Evolutionary conservation across 2,797 vertebrate species (phyloP).

Genomic region (Botia almorhae): DNA sequence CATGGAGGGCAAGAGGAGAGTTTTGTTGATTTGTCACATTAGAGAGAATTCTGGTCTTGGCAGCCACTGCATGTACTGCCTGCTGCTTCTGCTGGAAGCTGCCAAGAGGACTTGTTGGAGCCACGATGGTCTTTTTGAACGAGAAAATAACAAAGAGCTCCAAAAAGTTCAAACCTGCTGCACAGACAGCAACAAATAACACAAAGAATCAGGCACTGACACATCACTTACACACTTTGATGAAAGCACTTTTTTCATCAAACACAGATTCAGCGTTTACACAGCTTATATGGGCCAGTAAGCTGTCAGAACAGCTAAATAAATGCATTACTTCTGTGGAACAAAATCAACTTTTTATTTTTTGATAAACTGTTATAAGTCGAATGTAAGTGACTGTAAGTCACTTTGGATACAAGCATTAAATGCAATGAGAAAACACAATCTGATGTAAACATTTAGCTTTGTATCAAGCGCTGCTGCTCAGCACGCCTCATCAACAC

Average conservation of each 20-base stretch:
- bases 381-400: no score
- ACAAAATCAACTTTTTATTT: no score
- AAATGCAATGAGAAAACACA: no score
- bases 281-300: no score
- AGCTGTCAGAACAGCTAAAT: no score
- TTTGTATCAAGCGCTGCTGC: not conserved
- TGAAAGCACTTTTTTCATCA: not conserved
- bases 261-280: no score
- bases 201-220: conserved; percentile 16
- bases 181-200: not conserved
- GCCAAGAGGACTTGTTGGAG: conserved; percentile 1
- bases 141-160: conserved; percentile 16
- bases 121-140: conserved; percentile 10
- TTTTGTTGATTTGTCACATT: conserved; percentile 19
- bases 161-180: conserved; percentile 5
- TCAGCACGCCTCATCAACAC: not conserved
- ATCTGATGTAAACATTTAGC: not conserved
- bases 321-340: no score
- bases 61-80: conserved; percentile 11
- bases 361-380: no score
- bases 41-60: not conserved
- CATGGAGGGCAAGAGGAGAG: conserved; percentile 21
- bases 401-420: no score
- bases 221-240: not conserved
- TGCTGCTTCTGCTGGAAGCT: conserved; percentile 37